Evolutionary conservation across 2,113 vertebrate genomes (phyloP).

Genomic region (Rhinoderma darwinii): DNA sequence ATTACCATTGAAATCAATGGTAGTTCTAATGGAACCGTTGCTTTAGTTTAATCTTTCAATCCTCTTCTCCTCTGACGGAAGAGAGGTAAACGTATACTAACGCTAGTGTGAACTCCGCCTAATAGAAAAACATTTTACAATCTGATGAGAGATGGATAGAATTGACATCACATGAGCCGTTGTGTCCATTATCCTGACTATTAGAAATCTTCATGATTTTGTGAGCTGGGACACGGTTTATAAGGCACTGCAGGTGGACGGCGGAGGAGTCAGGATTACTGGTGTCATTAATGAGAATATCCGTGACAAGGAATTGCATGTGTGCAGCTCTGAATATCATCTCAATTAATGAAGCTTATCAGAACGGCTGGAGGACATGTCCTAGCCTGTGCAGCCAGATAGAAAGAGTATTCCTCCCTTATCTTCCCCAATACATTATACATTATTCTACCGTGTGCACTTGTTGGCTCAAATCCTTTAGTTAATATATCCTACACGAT

Average conservation of each 20-base stretch:
- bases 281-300: neutral
- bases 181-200: too few species aligned
- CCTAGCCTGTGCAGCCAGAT: neutral
- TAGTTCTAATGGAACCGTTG: too few species aligned
- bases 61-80: too few species aligned
- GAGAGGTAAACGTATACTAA: too few species aligned
- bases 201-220: too few species aligned
- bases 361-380: neutral
- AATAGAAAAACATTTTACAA: too few species aligned
- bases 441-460: neutral
- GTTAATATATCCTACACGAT: neutral
- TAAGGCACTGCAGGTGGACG: neutral
- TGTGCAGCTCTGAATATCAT: neutral
- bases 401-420: neutral
- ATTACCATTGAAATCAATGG: too few species aligned
- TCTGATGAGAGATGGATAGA: too few species aligned
- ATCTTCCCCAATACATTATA: neutral
- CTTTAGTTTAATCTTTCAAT: too few species aligned
- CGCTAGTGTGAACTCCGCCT: too few species aligned
- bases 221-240: neutral
- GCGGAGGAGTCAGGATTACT: neutral
- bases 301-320: neutral
- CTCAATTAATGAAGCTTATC: constrained; percentile 14
- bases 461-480: neutral
- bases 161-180: too few species aligned